A percentile compares a stretch with the other conserved stretches of the same genome.
Conservation (phyloP, 2,113 vertebrate genomes). For the Anarrhichthys ocellatus region DNA sequence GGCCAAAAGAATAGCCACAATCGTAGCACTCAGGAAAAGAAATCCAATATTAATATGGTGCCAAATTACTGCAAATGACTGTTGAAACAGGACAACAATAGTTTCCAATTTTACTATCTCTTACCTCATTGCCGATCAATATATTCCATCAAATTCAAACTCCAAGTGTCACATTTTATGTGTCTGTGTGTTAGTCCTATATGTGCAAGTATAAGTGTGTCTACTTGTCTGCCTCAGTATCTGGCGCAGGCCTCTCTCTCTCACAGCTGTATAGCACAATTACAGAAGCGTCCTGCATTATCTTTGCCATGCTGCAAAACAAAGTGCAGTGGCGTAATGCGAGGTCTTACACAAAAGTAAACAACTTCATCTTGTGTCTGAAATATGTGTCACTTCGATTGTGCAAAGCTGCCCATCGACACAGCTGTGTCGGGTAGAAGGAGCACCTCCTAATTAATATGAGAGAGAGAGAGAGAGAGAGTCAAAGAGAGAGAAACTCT, state of each 20-base stretch:
- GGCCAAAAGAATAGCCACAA: conserved; percentile 16
- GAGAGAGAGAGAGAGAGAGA: conserved; percentile 32
- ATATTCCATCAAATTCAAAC: conserved; percentile 4
- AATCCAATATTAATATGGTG: neutral
- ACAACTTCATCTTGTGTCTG: conserved; percentile 83
- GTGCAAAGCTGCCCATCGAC: conserved; percentile 80
- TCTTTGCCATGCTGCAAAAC: conserved; percentile 67
- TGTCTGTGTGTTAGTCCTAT: neutral
- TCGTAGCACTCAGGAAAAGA: neutral
- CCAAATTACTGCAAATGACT: neutral
- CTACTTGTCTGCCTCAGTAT: neutral
- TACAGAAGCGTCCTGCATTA: conserved; percentile 60
- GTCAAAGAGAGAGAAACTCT: conserved; percentile 67
- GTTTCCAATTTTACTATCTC: neutral
- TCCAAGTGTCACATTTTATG: conserved; percentile 15
- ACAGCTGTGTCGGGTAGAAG: conserved; percentile 79
- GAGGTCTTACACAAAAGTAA: conserved; percentile 82
- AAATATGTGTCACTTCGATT: conserved; percentile 83
- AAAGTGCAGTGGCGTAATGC: conserved; percentile 75
- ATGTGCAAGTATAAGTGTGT: neutral
- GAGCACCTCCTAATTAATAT: conserved; percentile 85
- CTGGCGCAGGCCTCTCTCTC: conserved; percentile 48
- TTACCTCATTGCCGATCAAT: conserved; percentile 4
- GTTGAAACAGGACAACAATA: neutral
- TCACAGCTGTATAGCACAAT: conserved; percentile 71